Conservation (phyloP, 1,140 invertebrate genomes). For the Nasonia vitripennis region DNA sequence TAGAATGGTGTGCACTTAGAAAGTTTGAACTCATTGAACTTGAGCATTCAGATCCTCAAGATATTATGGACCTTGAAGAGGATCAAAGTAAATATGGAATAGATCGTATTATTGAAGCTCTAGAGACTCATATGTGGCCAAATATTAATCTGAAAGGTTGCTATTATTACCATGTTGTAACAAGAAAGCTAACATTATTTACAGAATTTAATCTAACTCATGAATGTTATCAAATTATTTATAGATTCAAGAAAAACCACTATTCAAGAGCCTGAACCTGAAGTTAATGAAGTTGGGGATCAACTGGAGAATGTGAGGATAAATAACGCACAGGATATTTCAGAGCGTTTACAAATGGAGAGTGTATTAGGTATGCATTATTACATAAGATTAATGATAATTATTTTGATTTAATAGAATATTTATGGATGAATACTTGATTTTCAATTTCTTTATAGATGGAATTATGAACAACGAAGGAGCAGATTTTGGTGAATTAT, state of each 20-base stretch:
- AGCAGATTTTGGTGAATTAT: constrained; percentile 80
- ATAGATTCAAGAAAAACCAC: constrained; percentile 52
- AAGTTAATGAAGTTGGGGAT: constrained; percentile 65
- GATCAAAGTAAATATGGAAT: constrained; percentile 81
- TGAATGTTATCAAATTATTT: constrained; percentile 21
- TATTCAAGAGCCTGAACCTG: constrained; percentile 46
- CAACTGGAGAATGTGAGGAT: constrained; percentile 68
- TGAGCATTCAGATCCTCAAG: constrained; percentile 74
- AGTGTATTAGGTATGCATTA: constrained; percentile 64
- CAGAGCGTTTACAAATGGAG: constrained; percentile 64
- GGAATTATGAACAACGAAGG: constrained; percentile 73
- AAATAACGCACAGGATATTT: constrained; percentile 55
- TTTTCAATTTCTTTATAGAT: constrained; percentile 62
- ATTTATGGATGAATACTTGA: not conserved
- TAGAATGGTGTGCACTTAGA: constrained; percentile 80
- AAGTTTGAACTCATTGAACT: constrained; percentile 86
- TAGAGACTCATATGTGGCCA: constrained; percentile 87
- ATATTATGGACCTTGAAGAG: constrained; percentile 74
- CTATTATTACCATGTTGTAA: not conserved
- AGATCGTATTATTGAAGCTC: constrained; percentile 83
- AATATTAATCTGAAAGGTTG: constrained; percentile 83
- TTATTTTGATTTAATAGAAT: constrained; percentile 44
- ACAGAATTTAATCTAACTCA: constrained; percentile 13
- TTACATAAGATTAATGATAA: constrained; percentile 36
- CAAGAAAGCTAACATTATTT: not conserved